These are phyloP conservation scores for Tetramorium alpestre DNA, from an alignment of 1,140 invertebrate species.

Conservation along the genomic window DNA sequence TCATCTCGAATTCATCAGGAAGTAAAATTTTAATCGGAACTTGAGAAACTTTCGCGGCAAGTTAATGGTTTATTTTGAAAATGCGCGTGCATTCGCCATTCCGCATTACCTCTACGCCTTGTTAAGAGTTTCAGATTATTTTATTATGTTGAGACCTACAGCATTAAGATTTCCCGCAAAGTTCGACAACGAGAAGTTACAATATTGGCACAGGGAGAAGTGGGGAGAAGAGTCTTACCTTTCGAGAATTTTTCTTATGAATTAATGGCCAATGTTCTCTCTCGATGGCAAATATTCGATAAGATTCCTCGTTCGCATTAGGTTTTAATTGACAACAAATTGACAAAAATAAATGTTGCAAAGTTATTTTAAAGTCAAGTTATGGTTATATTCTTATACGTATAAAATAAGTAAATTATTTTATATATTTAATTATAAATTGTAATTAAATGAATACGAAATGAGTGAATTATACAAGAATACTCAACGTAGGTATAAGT, in stretches of 20 bases:
- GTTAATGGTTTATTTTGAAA: conserved; percentile 40
- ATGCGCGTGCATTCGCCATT: conserved; percentile 3
- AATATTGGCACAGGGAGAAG: neutral
- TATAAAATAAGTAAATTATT: neutral
- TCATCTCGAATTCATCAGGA: conserved; percentile 9
- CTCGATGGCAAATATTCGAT: neutral
- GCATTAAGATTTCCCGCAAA: conserved; percentile 40
- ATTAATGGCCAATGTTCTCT: conserved; percentile 16
- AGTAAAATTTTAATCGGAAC: conserved; percentile 41
- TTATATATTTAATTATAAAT: neutral
- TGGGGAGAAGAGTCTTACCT: neutral
- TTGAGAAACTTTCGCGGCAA: conserved; percentile 22
- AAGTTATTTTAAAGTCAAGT: neutral
- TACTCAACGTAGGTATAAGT: neutral
- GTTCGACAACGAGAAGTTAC: conserved; percentile 27
- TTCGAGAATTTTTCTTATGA: conserved; percentile 24
- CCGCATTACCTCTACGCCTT: conserved; percentile 19
- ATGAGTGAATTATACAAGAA: neutral
- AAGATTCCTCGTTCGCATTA: neutral
- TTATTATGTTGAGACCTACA: conserved; percentile 30
- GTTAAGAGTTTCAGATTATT: conserved; percentile 56
- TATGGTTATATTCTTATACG: neutral
- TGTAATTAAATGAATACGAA: neutral
- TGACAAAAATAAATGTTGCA: neutral
- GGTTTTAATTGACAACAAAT: conserved; percentile 15